Evolutionary conservation across 1,140 invertebrate genomes (phyloP).

Genomic region (Steinernema khuongi): DNA sequence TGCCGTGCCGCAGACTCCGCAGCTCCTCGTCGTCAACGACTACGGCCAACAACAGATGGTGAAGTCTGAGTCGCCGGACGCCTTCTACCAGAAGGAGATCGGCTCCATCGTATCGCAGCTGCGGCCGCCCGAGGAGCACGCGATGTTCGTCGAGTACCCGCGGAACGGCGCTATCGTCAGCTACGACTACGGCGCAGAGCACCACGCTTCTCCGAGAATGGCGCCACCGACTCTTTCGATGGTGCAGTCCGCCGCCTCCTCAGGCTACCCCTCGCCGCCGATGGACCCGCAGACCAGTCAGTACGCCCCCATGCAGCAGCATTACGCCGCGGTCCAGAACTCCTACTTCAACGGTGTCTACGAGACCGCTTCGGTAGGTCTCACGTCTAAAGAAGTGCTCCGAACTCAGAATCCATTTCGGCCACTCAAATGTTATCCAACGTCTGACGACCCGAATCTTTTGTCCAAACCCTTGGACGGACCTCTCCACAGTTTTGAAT

Average conservation of each 20-base stretch:
- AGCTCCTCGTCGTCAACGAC: conserved; percentile 24
- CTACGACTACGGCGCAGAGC: conserved; percentile 19
- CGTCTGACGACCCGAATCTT: too few species aligned
- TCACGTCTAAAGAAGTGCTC: too few species aligned
- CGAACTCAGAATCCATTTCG: too few species aligned
- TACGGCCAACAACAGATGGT: conserved; percentile 18
- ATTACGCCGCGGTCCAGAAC: background rate
- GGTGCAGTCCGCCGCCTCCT: background rate
- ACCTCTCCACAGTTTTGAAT: too few species aligned
- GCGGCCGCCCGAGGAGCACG: background rate
- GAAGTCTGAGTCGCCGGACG: conserved; percentile 10
- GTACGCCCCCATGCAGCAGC: background rate
- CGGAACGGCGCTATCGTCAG: conserved; percentile 21
- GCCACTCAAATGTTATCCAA: too few species aligned
- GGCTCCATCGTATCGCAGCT: conserved; percentile 19
- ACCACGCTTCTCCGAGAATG: conserved; percentile 17
- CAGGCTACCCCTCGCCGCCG: background rate
- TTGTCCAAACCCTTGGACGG: too few species aligned
- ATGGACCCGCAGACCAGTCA: background rate
- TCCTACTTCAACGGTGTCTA: conserved; percentile 10
- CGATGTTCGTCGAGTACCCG: background rate
- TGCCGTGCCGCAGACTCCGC: background rate
- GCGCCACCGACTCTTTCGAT: conserved; percentile 18
- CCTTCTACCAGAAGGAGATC: conserved; percentile 23
- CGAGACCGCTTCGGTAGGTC: too few species aligned